A percentile compares a stretch with the other conserved stretches of the same genome.
These are phyloP conservation scores for Pongo abelii DNA, from an alignment of 2,113 vertebrate genomes.

Conservation along the genomic window DNA sequence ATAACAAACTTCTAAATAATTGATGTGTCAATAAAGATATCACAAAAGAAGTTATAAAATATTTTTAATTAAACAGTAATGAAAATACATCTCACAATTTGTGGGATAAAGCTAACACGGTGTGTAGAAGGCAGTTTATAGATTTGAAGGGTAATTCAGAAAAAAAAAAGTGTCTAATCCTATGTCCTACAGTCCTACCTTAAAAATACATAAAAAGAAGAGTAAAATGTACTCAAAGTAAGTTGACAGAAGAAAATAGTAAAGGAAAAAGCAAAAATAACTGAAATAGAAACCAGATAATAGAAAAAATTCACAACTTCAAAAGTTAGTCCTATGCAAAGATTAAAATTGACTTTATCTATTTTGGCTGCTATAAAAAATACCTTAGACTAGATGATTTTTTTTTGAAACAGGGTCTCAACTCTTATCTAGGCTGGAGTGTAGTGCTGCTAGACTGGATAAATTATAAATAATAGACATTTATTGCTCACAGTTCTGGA, in stretches of 20 bases:
- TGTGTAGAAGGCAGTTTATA: background rate
- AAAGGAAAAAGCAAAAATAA: background rate
- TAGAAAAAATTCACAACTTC: background rate
- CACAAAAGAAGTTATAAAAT: background rate
- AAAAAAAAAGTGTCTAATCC: background rate
- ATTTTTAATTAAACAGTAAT: background rate
- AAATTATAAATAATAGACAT: too few species aligned
- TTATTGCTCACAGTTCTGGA: too few species aligned
- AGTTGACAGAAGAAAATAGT: background rate
- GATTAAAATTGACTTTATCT: background rate
- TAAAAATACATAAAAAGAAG: background rate
- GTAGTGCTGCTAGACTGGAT: too few species aligned
- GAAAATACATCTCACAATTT: background rate
- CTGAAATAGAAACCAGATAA: background rate
- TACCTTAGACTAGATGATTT: background rate
- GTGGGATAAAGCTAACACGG: background rate
- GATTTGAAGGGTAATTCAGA: background rate
- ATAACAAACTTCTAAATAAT: background rate
- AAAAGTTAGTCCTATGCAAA: constrained; percentile 17
- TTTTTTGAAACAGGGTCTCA: too few species aligned
- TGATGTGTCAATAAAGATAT: background rate
- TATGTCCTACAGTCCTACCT: background rate
- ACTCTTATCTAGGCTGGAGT: too few species aligned
- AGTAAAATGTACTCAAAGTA: background rate
- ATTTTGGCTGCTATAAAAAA: background rate